A percentile compares a stretch with the other conserved stretches of the same genome.
Conservation (phyloP, 2,888 invertebrate species). For the Falcaria lacertinaria region DNA sequence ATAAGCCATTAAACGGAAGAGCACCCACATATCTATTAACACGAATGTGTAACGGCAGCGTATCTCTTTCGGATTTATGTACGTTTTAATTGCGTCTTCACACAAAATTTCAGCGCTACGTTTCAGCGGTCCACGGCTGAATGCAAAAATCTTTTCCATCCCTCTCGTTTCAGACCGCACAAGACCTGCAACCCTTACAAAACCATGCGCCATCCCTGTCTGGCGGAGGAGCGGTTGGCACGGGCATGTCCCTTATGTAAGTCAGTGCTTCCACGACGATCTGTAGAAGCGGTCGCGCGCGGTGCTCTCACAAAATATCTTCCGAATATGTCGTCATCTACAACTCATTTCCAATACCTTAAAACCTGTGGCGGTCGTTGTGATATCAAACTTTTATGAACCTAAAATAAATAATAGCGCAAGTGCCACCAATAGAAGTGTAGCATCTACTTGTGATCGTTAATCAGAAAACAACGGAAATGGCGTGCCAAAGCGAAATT, state of each 20-base stretch:
- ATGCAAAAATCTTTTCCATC: conserved; percentile 61
- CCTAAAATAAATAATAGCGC: conserved; percentile 31
- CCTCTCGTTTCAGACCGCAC: conserved; percentile 47
- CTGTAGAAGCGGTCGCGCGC: conserved; percentile 41
- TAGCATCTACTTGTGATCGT: conserved; percentile 28
- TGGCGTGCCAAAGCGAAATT: conserved; percentile 42
- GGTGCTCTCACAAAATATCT: conserved; percentile 20
- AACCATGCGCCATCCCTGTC: conserved; percentile 57
- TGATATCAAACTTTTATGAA: conserved; percentile 45
- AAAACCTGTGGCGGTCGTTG: conserved; percentile 30
- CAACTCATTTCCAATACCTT: conserved; percentile 21
- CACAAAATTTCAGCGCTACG: conserved; percentile 62
- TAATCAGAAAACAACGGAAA: conserved; percentile 35
- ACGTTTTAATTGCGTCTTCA: conserved; percentile 75
- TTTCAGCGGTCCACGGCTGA: conserved; percentile 45
- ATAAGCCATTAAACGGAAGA: conserved; percentile 39
- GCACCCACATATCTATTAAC: conserved; percentile 58
- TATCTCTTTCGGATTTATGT: conserved; percentile 63
- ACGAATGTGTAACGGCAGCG: conserved; percentile 42
- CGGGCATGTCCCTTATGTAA: conserved; percentile 74
- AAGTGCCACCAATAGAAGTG: conserved; percentile 13
- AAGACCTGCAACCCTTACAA: conserved; percentile 57
- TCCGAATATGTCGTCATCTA: conserved; percentile 50
- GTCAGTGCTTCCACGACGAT: conserved; percentile 58
- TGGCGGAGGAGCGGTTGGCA: conserved; percentile 53